Percentiles rank a stretch among this genome's conserved stretches.
phyloP scores from a whole-genome alignment of 1,140 invertebrate genomes.

The Glossosoma conforme region DNA sequence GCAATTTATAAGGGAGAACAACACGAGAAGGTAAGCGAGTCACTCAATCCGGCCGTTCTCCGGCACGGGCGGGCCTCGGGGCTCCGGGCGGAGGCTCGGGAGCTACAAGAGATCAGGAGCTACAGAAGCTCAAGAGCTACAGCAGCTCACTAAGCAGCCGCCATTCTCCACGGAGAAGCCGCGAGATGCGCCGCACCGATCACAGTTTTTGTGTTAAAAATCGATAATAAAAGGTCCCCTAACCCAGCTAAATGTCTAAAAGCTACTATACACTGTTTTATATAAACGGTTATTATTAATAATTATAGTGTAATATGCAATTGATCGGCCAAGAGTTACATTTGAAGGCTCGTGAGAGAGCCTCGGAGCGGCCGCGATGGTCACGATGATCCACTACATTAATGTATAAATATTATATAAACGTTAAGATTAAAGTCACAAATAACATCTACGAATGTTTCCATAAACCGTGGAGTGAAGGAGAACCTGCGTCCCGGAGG shows the following conservation, averaged over 20 bases:
- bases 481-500: conserved; percentile 47
- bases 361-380: background rate
- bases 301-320: conserved; percentile 12
- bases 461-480: conserved; percentile 40
- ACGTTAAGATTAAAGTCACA: background rate
- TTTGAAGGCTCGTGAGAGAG: background rate
- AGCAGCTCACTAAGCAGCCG: too few species aligned
- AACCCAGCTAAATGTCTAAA: conserved; percentile 31
- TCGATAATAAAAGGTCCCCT: conserved; percentile 29
- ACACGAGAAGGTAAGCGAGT: conserved; percentile 11
- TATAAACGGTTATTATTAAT: conserved; percentile 23
- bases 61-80: too few species aligned
- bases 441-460: conserved; percentile 2
- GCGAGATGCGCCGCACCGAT: conserved; percentile 12
- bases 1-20: conserved; percentile 4
- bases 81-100: background rate
- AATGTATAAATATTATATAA: conserved; percentile 4
- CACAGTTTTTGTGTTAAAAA: conserved; percentile 19
- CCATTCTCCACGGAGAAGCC: background rate
- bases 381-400: background rate
- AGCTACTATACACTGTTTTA: conserved; percentile 31
- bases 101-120: too few species aligned
- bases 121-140: too few species aligned
- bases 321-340: too few species aligned
- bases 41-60: background rate